These are phyloP conservation scores for Dolichoris vasculosae DNA, from an alignment of 1,140 invertebrate genomes.

Conservation along the genomic window DNA sequence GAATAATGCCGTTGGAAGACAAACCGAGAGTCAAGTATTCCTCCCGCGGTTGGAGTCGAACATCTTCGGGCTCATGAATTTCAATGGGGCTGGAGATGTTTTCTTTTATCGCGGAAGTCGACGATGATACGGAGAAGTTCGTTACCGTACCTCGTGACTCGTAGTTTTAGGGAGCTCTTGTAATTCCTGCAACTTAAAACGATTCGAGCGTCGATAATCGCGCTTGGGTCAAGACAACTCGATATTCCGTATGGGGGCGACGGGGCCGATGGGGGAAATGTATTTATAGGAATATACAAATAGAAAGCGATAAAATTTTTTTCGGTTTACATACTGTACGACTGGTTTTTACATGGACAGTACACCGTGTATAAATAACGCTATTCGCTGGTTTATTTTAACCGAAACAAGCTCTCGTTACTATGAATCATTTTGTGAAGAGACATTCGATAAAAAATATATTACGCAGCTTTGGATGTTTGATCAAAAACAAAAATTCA, in stretches of 20 bases:
- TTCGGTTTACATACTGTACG: not conserved
- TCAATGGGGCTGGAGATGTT: not conserved
- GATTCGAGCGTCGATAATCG: not conserved
- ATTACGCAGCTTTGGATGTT: too few relatives aligned
- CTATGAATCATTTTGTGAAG: too few relatives aligned
- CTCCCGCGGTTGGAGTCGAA: not conserved
- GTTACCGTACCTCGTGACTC: not conserved
- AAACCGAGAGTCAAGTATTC: too few relatives aligned
- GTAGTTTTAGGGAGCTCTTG: not conserved
- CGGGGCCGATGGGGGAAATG: too few relatives aligned
- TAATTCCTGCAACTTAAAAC: not conserved
- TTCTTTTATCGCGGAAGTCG: not conserved
- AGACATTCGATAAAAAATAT: too few relatives aligned
- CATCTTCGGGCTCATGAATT: not conserved
- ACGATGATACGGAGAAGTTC: not conserved
- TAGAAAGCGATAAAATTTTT: not conserved
- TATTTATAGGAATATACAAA: not conserved
- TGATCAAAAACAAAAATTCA: too few relatives aligned
- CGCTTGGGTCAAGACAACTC: not conserved
- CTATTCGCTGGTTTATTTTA: not conserved
- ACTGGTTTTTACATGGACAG: not conserved
- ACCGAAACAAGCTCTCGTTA: too few relatives aligned
- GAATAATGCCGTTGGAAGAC: not conserved
- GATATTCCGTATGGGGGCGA: not conserved
- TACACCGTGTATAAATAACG: not conserved